These are phyloP conservation scores for Coregonus suidteri DNA, from an alignment of 2,797 vertebrate species.

Conservation along the genomic window DNA sequence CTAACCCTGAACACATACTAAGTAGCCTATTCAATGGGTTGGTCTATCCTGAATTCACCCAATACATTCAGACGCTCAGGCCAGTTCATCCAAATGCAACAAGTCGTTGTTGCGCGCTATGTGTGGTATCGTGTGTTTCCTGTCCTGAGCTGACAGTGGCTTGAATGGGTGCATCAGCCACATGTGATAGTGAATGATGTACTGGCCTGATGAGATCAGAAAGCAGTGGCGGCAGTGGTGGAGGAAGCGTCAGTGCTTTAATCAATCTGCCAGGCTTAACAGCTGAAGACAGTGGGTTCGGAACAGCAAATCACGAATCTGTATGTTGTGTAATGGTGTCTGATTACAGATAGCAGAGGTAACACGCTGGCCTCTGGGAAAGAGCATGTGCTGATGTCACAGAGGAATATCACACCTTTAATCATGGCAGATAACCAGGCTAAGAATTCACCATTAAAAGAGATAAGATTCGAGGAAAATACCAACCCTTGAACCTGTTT, in stretches of 20 bases:
- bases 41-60: too few species aligned
- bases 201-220: not conserved
- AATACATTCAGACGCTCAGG: too few species aligned
- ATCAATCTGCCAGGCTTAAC: not conserved
- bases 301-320: not conserved
- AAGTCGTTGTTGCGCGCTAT: too few species aligned
- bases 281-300: constrained; percentile 10
- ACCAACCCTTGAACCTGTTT: not conserved
- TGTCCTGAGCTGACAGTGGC: too few species aligned
- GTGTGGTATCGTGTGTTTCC: too few species aligned
- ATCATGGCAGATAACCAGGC: constrained; percentile 1
- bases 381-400: not conserved
- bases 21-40: too few species aligned
- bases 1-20: too few species aligned
- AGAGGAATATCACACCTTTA: constrained; percentile 14
- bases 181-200: not conserved
- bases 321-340: constrained; percentile 18
- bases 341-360: constrained; percentile 8
- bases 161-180: not conserved
- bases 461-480: not conserved
- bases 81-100: too few species aligned
- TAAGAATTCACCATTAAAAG: not conserved
- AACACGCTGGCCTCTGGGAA: not conserved
- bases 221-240: constrained; percentile 4
- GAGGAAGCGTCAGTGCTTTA: constrained; percentile 11